These are phyloP conservation scores for Calyptomena viridis DNA, from an alignment of 2,113 vertebrate species.

Conservation along the genomic window DNA sequence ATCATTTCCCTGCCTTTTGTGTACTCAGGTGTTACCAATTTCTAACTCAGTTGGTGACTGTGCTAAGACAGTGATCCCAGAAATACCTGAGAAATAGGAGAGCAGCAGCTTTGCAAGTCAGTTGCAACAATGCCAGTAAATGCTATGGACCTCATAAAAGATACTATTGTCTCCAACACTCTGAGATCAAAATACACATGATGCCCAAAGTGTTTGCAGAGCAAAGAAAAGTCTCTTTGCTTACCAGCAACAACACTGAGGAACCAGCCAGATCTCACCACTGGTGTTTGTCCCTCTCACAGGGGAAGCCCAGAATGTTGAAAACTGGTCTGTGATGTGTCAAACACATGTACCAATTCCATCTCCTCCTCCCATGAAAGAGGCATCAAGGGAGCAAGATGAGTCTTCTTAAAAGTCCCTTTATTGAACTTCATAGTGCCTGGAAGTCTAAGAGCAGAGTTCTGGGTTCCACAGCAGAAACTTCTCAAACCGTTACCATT, in stretches of 20 bases:
- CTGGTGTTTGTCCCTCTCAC: not conserved
- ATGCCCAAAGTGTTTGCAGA: not conserved
- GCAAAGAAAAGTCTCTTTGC: not conserved
- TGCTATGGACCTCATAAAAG: not conserved
- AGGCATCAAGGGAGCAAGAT: not conserved
- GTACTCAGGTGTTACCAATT: conserved; percentile 29
- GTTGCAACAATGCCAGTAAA: not conserved
- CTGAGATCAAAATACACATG: not conserved
- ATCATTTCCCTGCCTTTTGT: not conserved
- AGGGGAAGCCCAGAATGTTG: not conserved
- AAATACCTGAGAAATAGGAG: not conserved
- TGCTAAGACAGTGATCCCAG: not conserved
- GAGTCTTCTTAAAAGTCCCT: not conserved
- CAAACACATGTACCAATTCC: accelerated
- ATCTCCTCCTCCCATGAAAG: not conserved
- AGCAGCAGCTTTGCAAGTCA: conserved; percentile 9
- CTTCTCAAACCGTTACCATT: not conserved
- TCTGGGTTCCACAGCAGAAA: not conserved
- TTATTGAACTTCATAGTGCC: not conserved
- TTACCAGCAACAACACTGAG: not conserved
- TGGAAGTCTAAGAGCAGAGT: not conserved
- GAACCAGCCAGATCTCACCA: not conserved
- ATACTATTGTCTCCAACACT: not conserved
- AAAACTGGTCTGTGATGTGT: not conserved
- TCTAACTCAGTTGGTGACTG: not conserved